Base-by-base conservation (phyloP, 2,888 invertebrate species). In the Dolichopus griseipennis region DNA sequence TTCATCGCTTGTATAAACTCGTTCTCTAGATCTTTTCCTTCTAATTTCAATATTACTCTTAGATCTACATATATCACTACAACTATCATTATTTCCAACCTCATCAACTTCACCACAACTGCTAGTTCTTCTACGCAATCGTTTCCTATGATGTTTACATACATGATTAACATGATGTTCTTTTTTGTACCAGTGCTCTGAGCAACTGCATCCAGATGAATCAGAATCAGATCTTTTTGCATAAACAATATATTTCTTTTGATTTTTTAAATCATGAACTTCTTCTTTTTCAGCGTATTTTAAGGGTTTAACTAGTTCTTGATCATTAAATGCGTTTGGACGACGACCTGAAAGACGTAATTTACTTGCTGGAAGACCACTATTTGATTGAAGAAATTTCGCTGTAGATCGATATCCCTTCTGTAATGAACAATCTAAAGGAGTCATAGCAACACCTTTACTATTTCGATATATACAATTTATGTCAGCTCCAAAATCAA, bases 311-410 rank as follows among this genome's bases (percentile, higher is more conserved):
- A 82, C 80, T 10, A 76, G 70, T 34, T 80, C 81, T 1, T 77
- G 73, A 12, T 78, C 79, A 7, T 75, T 77, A 61, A 82, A 80
- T 0, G 81, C 80, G 73, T 80, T 81, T 0, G 76, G 73, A 1
- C 78, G 77, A 0, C 79, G 73, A 3, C 78, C 79, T 0, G 80
- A 77, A 65, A 82, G 70, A 1, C 79, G 74, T 37, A 92, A 80
- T 75, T 91, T 88, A 67, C 85, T 86, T 6, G 93, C 90, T 0
- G 95, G 93, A 61, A 91, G 84, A 1, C 94, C 95, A 7, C 95
- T 95, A 75, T 95, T 92, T 76, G 94, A 87, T 80, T 95, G 94
- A 65, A 97, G 84, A 79, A 93, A 93, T 81, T 97, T 96, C 37
- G 96, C 97, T 67, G 94, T 93, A 2, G 95, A 93, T 68, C 93